phyloP scores from a whole-genome alignment of 2,888 invertebrate genomes.

The Acrobasis suavella region DNA sequence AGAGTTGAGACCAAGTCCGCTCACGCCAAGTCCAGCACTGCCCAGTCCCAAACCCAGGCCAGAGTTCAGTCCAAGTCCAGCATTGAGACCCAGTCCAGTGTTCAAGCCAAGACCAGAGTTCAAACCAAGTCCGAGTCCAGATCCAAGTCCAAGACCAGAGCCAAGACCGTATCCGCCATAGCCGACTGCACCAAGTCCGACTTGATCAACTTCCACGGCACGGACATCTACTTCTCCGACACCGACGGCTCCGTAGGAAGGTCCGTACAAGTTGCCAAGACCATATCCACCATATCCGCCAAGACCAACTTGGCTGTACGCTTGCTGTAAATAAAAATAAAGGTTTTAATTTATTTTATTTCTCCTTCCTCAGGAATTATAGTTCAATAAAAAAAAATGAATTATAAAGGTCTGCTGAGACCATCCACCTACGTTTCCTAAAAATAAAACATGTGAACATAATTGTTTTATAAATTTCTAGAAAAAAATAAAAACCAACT shows the following conservation, averaged over 20 bases:
- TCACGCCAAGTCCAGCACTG: slow-evolving; percentile 1
- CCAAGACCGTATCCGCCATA: slow-evolving; percentile 8
- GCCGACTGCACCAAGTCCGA: background rate
- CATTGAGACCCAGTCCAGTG: background rate
- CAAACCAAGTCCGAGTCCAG: slow-evolving; percentile 2
- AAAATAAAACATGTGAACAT: too few relatives aligned
- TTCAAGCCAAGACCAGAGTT: background rate
- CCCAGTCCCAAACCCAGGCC: background rate
- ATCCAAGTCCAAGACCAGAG: slow-evolving; percentile 12
- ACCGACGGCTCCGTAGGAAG: slow-evolving; percentile 7
- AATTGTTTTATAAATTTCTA: too few relatives aligned
- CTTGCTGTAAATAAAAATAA: slow-evolving; percentile 15
- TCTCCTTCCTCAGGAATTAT: too few relatives aligned
- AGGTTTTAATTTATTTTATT: too few relatives aligned
- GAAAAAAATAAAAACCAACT: too few relatives aligned
- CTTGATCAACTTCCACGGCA: background rate
- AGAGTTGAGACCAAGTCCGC: slow-evolving; percentile 13
- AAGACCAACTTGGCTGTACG: slow-evolving; percentile 6
- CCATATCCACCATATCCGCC: slow-evolving; percentile 12
- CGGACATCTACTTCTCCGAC: background rate
- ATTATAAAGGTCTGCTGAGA: too few relatives aligned
- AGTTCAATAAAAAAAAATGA: too few relatives aligned
- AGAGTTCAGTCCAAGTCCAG: background rate
- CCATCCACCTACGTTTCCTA: too few relatives aligned
- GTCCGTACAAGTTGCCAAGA: slow-evolving; percentile 2